Evolutionary conservation across 2,113 vertebrate species (phyloP), one percentile per base, ranked within the genome.

Genomic region (Grantiella picta): DNA sequence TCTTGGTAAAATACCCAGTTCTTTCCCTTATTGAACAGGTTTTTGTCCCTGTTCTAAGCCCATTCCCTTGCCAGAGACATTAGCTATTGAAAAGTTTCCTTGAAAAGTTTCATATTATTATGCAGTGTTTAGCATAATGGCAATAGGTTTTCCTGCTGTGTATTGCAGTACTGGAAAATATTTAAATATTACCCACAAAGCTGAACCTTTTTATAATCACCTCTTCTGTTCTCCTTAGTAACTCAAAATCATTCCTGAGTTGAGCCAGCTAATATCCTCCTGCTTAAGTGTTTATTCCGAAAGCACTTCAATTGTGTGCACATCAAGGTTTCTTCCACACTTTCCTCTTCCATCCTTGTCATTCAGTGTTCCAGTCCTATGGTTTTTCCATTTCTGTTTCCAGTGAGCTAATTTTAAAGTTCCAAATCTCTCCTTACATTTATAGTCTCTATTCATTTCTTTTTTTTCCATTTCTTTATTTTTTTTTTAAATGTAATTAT

Each of bases 301-400:
- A 96, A 88, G 61, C 66, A 73, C 73, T 96, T 92, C 56, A 86
- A 82, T 89, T 93, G 56, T 79, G 49, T 21, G 49, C 2, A 9
- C 78, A 94, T 15, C 3, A 64, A 91, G 69, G 28, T 90, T 95
- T 89, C 50, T 65, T 86, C 72, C 4, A 4, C 1, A 0, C 42
- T 94, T 76, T 92, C 52, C 40, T 64, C 90, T 92, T 96, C 65
- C 45, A 89, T 89, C 29, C 50, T 28, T 95, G 91, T 73, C 79
- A 89, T 81, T 96, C 89, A 86, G 2, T 90, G 86, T 90, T 96
- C 76, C 72, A 89, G 66, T 71, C 59, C 79, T 82, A 60, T 70
- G 57, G 2, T 79, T 95, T 96, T 97, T 93, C 93, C 90, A 96
- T 95, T 95, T 94, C 53, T 94, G 28, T 94, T 96, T 95, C 78